A percentile compares a stretch with the other conserved stretches of the same genome.
Evolutionary conservation across 2,888 invertebrate genomes (phyloP).

Genomic region (Monoplex corrugatus): DNA sequence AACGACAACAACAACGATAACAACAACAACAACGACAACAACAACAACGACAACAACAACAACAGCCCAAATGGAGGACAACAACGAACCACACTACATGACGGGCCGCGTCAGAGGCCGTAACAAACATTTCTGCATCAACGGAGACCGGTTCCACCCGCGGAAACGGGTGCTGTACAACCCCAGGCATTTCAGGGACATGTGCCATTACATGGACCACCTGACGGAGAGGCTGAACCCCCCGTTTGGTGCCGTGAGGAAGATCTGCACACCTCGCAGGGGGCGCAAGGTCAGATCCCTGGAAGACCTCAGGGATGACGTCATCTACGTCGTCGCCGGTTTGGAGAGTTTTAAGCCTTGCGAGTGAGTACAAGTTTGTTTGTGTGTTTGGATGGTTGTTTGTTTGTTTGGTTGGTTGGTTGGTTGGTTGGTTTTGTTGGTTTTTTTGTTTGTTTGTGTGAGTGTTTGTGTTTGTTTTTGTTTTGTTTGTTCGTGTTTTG

Average conservation of each 20-base stretch:
- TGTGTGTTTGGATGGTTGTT: neutral
- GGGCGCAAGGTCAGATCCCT: conserved; percentile 41
- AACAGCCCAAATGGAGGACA: conserved; percentile 18
- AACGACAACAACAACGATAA: too few species aligned
- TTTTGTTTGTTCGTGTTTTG: neutral
- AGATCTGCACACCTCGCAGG: conserved; percentile 51
- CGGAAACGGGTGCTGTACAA: conserved; percentile 49
- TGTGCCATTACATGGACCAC: conserved; percentile 51
- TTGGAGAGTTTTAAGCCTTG: conserved; percentile 47
- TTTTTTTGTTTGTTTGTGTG: too few species aligned
- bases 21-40: too few species aligned
- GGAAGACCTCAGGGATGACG: conserved; percentile 41
- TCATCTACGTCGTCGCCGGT: conserved; percentile 50
- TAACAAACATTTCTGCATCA: conserved; percentile 47
- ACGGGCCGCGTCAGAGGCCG: conserved; percentile 31
- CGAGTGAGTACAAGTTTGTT: conserved; percentile 40
- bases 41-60: too few species aligned
- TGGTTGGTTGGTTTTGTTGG: neutral
- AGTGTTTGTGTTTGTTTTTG: neutral
- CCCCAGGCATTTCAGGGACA: conserved; percentile 51
- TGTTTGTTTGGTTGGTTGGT: neutral
- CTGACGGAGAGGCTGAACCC: conserved; percentile 50
- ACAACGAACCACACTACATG: conserved; percentile 33
- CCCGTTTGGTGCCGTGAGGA: conserved; percentile 51
- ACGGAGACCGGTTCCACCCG: conserved; percentile 49